Base-by-base conservation (phyloP, 2,113 vertebrate species). In the Nymphicus hollandicus region DNA sequence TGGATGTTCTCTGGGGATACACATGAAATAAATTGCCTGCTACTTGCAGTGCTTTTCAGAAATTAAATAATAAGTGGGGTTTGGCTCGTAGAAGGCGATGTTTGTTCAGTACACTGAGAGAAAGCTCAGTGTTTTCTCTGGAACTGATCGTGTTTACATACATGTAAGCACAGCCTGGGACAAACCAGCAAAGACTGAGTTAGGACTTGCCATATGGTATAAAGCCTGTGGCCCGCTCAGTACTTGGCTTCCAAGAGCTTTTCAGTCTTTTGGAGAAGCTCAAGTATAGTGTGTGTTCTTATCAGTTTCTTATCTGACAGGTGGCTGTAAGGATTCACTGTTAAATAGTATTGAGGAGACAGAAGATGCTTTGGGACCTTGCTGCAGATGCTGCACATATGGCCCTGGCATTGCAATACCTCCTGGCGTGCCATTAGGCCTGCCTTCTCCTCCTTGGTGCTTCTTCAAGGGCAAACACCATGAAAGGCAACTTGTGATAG, bases 381-480 rank as follows among this genome's bases (percentile, higher is more conserved):
- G 7, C 14, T 60, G 63, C 61, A 82, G 61, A 23, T 0, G 1
- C 63, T 74, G 44, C 52, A 27, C 13, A 6, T 0, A 0, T 20
- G 49, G 52, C 37, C 55, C 31, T 73, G 60, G n/a, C 27, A 11
- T 29, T 1, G 7, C 37, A 14, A 10, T 5, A 39, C 9, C 66
- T 74, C 29, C 52, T 43, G 29, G 39, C 33, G 29, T 0, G 2
- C 65, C 55, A 15, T 16, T 27, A 63, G 61, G 60, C 20, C 28
- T 77, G 52, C 66, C 35, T 56, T 56, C 25, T 28, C 14, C 27
- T 46, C 28, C 50, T 39, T 16, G 23, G 19, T 43, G 29, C 81
- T 60, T 72, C 58, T 79, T 35, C 39, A 28, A 69, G 63, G 58
- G 44, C 43, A 58, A 66, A 22, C 20, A 43, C 52, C 20, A 0